Evolutionary conservation across 2,797 vertebrate genomes (phyloP).

Genomic region (Sebastes miniatus): DNA sequence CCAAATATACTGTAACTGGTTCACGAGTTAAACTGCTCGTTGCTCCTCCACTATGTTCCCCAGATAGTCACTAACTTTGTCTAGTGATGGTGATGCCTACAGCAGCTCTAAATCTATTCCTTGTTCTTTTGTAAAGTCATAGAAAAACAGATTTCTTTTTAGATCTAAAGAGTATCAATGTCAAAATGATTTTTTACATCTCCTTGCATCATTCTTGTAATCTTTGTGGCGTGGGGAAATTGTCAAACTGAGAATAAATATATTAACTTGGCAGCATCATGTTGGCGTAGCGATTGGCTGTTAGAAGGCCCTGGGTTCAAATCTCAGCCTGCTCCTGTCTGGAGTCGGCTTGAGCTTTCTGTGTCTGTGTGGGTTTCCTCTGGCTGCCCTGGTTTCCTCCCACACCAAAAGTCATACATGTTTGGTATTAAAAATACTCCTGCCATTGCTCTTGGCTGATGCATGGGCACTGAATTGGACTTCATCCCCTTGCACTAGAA

Average conservation of each 20-base stretch:
- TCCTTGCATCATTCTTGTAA: conserved; percentile 28
- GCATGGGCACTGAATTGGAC: background rate
- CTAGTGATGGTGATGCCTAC: background rate
- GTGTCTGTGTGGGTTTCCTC: conserved; percentile 33
- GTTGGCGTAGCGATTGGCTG: background rate
- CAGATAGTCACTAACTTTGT: background rate
- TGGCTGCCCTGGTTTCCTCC: conserved; percentile 19
- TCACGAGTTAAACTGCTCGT: background rate
- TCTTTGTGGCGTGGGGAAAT: background rate
- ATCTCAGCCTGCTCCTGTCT: conserved; percentile 8
- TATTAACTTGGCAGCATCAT: background rate
- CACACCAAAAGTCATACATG: conserved; percentile 15
- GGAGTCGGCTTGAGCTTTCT: conserved; percentile 10
- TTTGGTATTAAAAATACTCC: conserved; percentile 7
- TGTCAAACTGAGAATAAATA: background rate
- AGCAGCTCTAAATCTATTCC: background rate
- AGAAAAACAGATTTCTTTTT: background rate
- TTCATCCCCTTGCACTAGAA: background rate
- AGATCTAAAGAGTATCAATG: background rate
- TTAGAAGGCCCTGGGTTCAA: background rate
- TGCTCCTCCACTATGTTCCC: background rate
- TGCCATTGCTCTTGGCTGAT: background rate
- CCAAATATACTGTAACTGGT: background rate
- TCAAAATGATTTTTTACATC: conserved; percentile 5
- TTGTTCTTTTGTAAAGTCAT: background rate